Evolutionary conservation across 1,140 invertebrate genomes (phyloP), one percentile per base, ranked within the genome.

Genomic region (Drosophila carrolli): DNA sequence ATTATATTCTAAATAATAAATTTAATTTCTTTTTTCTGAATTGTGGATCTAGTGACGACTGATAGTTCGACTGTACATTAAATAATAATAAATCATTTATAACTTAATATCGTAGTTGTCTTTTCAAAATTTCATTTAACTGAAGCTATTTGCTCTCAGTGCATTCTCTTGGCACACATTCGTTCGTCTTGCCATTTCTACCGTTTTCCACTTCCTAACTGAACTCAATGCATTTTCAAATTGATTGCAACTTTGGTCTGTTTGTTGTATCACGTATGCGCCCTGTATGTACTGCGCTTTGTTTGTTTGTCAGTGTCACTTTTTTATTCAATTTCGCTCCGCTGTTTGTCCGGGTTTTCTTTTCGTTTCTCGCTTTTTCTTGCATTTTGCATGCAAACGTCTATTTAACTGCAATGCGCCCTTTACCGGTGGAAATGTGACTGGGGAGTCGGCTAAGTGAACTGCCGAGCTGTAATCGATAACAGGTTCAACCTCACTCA

Each of bases 241-340:
- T 91, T 91, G 85, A 91, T 88, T 91, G 85, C 82, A 91, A 81
- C 80, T 91, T 89, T 83, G 70, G 61, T 80, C 43, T 41, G 58
- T 57, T 78, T 48, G 65, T 63, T 48, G 44, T 67, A 72, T 77
- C 78, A 84, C 67, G 75, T 79, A 83, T 75, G 58, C 75, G 63
- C 57, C 62, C 58, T 66, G 72, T 51, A 55, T 74, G 44, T 58
- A 10, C 60, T 41, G 38, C 35, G 55, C 43, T 57, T 79, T 60
- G 51, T 85, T 75, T 74, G 61, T 84, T 70, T 84, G 51, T 83
- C 51, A 75, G 67, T 84, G 81, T 85, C 55, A 83, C 54, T 62
- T 59, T 81, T 79, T 89, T 89, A 89, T 89, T 88, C 83, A 88
- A 89, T 89, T 89, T 68, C 48, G 68, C 47, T 77, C 59, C 54